phyloP scores from a whole-genome alignment of 2,888 invertebrate species.

The Digitonthophagus gazella region DNA sequence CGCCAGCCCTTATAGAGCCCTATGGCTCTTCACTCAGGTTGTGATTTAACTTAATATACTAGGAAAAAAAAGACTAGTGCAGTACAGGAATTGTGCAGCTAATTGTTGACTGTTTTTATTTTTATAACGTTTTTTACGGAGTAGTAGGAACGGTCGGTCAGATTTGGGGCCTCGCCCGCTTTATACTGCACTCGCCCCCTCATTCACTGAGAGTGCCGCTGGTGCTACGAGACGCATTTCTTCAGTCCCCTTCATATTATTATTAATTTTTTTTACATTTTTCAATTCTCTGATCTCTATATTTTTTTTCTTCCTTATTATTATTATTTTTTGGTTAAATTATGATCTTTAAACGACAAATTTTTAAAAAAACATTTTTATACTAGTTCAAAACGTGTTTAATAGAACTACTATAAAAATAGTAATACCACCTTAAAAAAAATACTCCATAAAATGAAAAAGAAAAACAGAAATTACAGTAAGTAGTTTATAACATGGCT shows the following conservation, averaged over 20 bases:
- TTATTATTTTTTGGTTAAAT: neutral
- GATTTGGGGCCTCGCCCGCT: neutral
- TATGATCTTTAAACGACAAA: neutral
- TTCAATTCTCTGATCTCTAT: neutral
- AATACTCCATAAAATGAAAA: neutral
- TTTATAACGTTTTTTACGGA: conserved; percentile 38
- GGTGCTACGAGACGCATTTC: conserved; percentile 15
- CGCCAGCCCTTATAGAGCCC: conserved; percentile 34
- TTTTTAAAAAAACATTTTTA: too few relatives aligned
- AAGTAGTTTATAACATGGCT: conserved; percentile 13
- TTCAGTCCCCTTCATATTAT: conserved; percentile 43
- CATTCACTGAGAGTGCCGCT: conserved; percentile 16
- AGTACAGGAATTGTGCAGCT: conserved; percentile 48
- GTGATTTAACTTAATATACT: conserved; percentile 47
- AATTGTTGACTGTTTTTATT: conserved; percentile 47
- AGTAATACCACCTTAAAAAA: too few relatives aligned
- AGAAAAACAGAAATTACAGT: neutral
- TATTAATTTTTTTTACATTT: neutral
- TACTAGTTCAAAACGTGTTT: too few relatives aligned
- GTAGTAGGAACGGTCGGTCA: conserved; percentile 14
- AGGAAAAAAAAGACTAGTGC: conserved; percentile 37
- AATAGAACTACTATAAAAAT: too few relatives aligned
- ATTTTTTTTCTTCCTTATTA: too few relatives aligned
- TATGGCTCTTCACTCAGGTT: conserved; percentile 46
- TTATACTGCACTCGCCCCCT: neutral